Conservation (phyloP, 35 echinoderm and acorn worm species). For the Apostichopus japonicus region DNA sequence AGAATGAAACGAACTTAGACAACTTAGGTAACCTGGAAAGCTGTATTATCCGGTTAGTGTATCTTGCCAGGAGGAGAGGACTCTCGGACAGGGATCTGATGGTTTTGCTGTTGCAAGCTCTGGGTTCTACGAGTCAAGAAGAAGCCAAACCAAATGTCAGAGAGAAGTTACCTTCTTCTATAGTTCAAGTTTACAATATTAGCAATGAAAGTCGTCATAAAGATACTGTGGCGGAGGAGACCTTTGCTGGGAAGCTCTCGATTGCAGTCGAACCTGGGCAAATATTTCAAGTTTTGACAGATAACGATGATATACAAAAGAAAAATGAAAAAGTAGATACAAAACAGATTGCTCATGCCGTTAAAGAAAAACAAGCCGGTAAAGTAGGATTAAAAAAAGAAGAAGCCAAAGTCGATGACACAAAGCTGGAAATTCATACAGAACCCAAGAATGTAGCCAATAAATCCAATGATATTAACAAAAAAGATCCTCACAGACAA, state of each 20-base stretch:
- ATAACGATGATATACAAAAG: no score
- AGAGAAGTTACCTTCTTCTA: no score
- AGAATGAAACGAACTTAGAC: not conserved
- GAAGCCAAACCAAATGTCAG: not conserved
- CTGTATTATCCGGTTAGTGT: not conserved
- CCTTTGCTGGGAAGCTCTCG: not conserved
- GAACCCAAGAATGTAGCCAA: not conserved
- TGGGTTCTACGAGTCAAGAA: not conserved
- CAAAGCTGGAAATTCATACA: not conserved
- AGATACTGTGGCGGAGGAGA: no score
- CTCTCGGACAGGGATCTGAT: not conserved
- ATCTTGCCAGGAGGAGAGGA: not conserved
- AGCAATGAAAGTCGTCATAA: no score
- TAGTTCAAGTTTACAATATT: no score
- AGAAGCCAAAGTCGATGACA: no score
- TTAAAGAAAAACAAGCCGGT: no score
- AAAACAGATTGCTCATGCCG: no score
- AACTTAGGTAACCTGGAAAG: not conserved
- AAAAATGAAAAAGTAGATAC: no score
- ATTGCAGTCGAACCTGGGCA: not conserved
- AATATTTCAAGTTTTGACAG: no score
- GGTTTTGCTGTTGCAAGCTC: not conserved
- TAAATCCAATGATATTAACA: not conserved
- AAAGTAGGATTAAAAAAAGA: no score
- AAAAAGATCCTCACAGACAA: not conserved